Evolutionary conservation across 2,888 invertebrate species (phyloP), one percentile per base, ranked within the genome.

Genomic region (Caenorhabditis uteleia): DNA sequence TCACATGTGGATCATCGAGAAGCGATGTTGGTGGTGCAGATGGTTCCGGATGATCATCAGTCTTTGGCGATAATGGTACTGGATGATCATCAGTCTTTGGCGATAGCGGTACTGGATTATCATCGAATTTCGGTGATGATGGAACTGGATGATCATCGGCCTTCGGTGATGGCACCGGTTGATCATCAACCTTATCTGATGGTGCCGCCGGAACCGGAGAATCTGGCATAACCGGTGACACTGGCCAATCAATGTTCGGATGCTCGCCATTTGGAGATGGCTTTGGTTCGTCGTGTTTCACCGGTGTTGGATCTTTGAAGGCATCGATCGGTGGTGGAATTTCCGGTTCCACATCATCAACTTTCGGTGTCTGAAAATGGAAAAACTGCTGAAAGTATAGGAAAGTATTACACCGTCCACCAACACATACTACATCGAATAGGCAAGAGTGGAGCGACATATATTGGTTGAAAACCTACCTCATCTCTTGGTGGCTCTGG

Each of bases 401-500:
- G n/a, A n/a, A n/a, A n/a, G n/a, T n/a, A n/a, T n/a, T n/a, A n/a
- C n/a, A n/a, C n/a, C n/a, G n/a, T n/a, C n/a, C n/a, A n/a, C n/a
- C n/a, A n/a, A n/a, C n/a, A n/a, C n/a, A n/a, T n/a, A n/a, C n/a
- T n/a, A n/a, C n/a, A n/a, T n/a, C n/a, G n/a, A n/a, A n/a, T n/a
- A n/a, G n/a, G n/a, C n/a, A n/a, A n/a, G n/a, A n/a, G n/a, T n/a
- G n/a, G n/a, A n/a, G n/a, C n/a, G n/a, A n/a, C n/a, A n/a, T n/a
- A n/a, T n/a, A n/a, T n/a, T n/a, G n/a, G n/a, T n/a, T n/a, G n/a
- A 34, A 38, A 44, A 7, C 14, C 33, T 7, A 31, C 45, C n/a
- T 38, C 44, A 8, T 46, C 42, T n/a, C 46, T 42, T 62, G 57
- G 51, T 21, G 64, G 64, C 39, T 64, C 64, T 12, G 64, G 64